Evolutionary conservation across 1,140 invertebrate genomes (phyloP), one percentile per base, ranked within the genome.

Genomic region (Dendroctonus valens): DNA sequence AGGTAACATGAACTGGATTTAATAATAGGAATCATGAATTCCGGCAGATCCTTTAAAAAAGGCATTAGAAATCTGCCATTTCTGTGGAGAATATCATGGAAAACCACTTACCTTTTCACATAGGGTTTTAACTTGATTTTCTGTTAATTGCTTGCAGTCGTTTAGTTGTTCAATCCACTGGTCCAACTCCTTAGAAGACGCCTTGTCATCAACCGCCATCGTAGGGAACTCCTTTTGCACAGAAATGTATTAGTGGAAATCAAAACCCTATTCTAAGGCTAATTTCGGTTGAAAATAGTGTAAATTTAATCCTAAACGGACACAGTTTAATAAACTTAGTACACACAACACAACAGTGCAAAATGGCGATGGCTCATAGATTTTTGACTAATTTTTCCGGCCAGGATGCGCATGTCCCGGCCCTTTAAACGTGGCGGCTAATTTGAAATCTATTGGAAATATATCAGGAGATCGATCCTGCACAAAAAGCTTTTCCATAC

Each of bases 111-210:
- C 97, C 94, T 99, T 99, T 85, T 99, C 97, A 87, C 97, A 99
- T 74, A 99, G 86, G 75, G 93, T 95, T 91, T 98, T 98, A 70
- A 99, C 97, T 95, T 99, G 97, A 83, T 93, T 96, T 88, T 99
- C 97, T 83, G 94, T 93, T 82, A 99, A 88, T 88, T 99, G 97
- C 88, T 98, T 98, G 88, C 97, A 99, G 82, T 99, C 96, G 81
- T 98, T 99, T 78, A 99, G 87, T 84, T 99, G 97, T 86, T 98
- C 96, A 83, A 99, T 98, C 97, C 96, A 99, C 84, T 96, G 91
- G 84, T 99, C 97, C 74, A 99, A 85, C 86, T 99, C 97, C 82
- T 97, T 98, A 81, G 95, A 85, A 76, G 91, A 91, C 77, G 91
- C 87, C 83, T 96, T 94, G 81, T 96, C 93, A 82, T 96, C 92